phyloP scores from a whole-genome alignment of 2,888 invertebrate species.

The Brenthis ino region DNA sequence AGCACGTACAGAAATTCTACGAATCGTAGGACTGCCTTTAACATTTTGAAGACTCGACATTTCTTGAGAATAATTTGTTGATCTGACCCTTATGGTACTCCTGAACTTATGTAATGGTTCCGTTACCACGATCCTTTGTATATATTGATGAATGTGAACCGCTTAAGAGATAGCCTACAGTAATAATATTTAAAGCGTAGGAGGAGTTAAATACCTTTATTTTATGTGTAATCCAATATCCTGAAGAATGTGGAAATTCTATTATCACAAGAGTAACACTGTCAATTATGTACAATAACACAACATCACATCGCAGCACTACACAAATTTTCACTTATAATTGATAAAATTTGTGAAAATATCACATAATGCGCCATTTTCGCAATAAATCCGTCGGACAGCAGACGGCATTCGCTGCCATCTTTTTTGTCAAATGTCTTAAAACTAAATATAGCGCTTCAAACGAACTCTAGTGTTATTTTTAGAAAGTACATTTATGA shows the following conservation, averaged over 20 bases:
- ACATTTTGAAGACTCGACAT: slow-evolving; percentile 40
- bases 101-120: slow-evolving; percentile 73
- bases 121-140: slow-evolving; percentile 14
- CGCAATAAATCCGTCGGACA: slow-evolving; percentile 77
- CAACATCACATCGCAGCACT: slow-evolving; percentile 79
- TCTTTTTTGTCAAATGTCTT: slow-evolving; percentile 83
- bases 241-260: slow-evolving; percentile 76
- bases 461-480: slow-evolving; percentile 82
- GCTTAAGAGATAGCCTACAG: slow-evolving; percentile 27
- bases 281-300: slow-evolving; percentile 73
- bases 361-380: slow-evolving; percentile 82
- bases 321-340: slow-evolving; percentile 78
- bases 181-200: slow-evolving; percentile 60
- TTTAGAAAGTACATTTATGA: slow-evolving; percentile 69
- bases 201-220: slow-evolving; percentile 77
- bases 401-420: slow-evolving; percentile 81
- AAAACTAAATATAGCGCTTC: slow-evolving; percentile 80
- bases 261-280: slow-evolving; percentile 76
- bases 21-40: slow-evolving; percentile 47
- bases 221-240: slow-evolving; percentile 82
- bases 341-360: slow-evolving; percentile 75
- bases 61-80: slow-evolving; percentile 30
- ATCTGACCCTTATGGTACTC: slow-evolving; percentile 46
- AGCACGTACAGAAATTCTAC: slow-evolving; percentile 53
- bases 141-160: slow-evolving; percentile 15